A percentile compares a stretch with the other conserved stretches of the same genome.
Conservation (phyloP, 2,797 vertebrate species). For the Propithecus perrieri region DNA sequence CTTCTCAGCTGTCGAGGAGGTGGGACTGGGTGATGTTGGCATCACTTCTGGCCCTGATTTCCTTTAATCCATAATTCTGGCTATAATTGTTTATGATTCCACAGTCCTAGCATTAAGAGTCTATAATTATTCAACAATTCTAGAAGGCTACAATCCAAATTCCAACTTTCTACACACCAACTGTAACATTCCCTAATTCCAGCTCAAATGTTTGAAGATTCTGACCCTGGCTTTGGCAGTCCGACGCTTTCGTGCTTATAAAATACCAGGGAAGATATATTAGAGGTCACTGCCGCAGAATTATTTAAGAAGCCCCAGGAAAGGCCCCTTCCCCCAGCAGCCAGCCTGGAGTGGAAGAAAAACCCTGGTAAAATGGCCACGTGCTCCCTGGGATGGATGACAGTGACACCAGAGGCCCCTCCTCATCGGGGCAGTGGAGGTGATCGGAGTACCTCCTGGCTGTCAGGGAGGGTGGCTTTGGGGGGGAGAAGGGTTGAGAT, state of each 20-base stretch:
- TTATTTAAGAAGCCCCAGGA: neutral
- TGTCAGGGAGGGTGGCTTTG: neutral
- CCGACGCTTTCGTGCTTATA: neutral
- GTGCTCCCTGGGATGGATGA: neutral
- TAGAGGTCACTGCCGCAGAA: neutral
- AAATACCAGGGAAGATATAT: neutral
- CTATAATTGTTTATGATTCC: neutral
- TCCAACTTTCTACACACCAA: neutral
- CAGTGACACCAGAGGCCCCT: neutral
- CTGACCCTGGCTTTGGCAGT: neutral
- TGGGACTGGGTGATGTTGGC: neutral
- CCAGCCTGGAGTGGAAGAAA: neutral
- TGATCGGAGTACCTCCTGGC: neutral
- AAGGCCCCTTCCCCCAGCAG: neutral
- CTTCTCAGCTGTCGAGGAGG: neutral
- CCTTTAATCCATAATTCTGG: neutral
- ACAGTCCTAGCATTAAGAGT: neutral
- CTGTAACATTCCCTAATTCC: neutral
- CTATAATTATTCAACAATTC: constrained; percentile 27
- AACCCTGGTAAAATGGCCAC: neutral
- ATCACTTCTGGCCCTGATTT: neutral
- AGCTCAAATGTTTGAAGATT: neutral
- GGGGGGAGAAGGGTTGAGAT: neutral
- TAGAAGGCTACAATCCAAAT: neutral
- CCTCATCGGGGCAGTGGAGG: neutral